These are phyloP conservation scores for Lordiphosa fenestrarum DNA, from an alignment of 2,888 invertebrate species.

Conservation along the genomic window DNA sequence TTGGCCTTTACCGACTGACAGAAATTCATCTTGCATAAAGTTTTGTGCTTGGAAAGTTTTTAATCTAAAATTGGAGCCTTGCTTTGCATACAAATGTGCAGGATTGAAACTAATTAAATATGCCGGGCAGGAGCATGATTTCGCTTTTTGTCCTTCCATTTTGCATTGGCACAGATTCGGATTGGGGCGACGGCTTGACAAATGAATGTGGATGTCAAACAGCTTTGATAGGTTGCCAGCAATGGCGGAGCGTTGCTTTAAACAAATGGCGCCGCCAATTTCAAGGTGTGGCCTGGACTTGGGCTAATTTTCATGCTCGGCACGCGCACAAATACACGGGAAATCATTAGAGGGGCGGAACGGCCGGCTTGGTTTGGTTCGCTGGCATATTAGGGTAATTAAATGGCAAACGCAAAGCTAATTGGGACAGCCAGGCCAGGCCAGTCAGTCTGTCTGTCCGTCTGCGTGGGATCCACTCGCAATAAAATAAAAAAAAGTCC, in stretches of 20 bases:
- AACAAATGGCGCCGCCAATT: constrained; percentile 65
- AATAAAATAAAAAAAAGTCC: constrained; percentile 67
- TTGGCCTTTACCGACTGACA: constrained; percentile 29
- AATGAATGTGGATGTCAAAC: constrained; percentile 76
- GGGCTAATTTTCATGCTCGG: constrained; percentile 70
- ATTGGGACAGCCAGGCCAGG: constrained; percentile 60
- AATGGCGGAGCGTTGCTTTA: constrained; percentile 56
- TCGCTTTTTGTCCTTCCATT: constrained; percentile 35
- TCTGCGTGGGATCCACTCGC: constrained; percentile 12
- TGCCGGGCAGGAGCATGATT: constrained; percentile 29
- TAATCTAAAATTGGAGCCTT: constrained; percentile 37
- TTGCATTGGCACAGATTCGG: constrained; percentile 57
- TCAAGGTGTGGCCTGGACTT: constrained; percentile 60
- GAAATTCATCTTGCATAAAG: constrained; percentile 10
- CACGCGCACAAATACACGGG: constrained; percentile 62
- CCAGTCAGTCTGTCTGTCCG: constrained; percentile 23
- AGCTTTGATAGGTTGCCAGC: constrained; percentile 71
- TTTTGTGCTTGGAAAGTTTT: constrained; percentile 41
- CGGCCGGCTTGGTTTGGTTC: constrained; percentile 32
- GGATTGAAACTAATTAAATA: constrained; percentile 64
- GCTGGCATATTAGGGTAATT: constrained; percentile 75
- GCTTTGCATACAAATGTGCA: constrained; percentile 45
- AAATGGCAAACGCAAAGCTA: constrained; percentile 75
- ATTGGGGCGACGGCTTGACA: constrained; percentile 61
- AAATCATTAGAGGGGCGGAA: constrained; percentile 43